Evolutionary conservation across 2,797 vertebrate species (phyloP), one percentile per base, ranked within the genome.

Genomic region (Mallotus villosus): DNA sequence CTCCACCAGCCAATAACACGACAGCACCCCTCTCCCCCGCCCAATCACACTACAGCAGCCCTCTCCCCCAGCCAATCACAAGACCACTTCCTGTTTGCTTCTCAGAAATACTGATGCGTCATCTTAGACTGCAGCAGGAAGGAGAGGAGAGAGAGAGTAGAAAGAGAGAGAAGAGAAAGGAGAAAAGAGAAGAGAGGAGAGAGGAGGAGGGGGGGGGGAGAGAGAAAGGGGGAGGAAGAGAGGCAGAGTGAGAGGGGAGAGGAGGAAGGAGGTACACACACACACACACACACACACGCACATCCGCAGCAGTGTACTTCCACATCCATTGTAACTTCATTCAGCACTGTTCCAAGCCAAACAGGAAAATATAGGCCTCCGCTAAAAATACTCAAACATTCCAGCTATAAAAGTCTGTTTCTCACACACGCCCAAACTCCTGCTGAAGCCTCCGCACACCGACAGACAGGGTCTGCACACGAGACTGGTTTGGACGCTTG

Each of bases 61-160:
- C 9, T 46, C 41, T 46, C 41, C 41, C 41, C 41, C 12, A 46
- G 78, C 86, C 85, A 86, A 90, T 87, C 86, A 86, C 82, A 86
- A 73, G 75, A 67, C 82, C 85, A 90, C 91, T 91, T 93, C 91
- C 93, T 93, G 90, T 82, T 81, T 82, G 85, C 84, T 85, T 81
- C 78, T 81, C 73, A 79, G 82, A 75, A 84, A 88, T 86, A 90
- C 82, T 89, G 90, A 91, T 92, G 91, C 87, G 91, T 94, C 92
- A 93, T 89, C 77, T 83, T 76, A 76, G 82, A 91, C 91, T 91
- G 90, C 91, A 92, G 92, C 81, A 81, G 82, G 78, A 82, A 75
- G 74, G 74, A 71, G 74, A 79, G 75, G 74, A 73, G 67, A 83
- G 76, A 79, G 67, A 80, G 57, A 70, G 63, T 19, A 58, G 51